A percentile compares a stretch with the other conserved stretches of the same genome.
Conservation (phyloP, 2,797 vertebrate species). For the Lithobates pipiens region DNA sequence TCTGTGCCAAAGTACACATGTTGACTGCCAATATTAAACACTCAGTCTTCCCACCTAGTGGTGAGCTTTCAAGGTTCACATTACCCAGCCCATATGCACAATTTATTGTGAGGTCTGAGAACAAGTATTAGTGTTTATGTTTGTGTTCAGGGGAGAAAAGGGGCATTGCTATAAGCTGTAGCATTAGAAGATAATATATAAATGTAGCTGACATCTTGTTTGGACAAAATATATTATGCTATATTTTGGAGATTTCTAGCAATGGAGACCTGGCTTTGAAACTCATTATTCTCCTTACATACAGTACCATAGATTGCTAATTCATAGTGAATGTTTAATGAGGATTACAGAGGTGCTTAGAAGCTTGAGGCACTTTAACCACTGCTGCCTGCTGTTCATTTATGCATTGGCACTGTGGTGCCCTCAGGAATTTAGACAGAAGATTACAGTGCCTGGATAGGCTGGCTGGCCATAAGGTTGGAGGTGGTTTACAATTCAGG, state of each 20-base stretch:
- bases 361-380: too few relatives aligned
- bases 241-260: not conserved
- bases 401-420: too few relatives aligned
- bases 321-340: too few relatives aligned
- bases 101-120: conserved; percentile 22
- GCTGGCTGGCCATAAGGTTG: too few relatives aligned
- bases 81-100: conserved; percentile 11
- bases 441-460: too few relatives aligned
- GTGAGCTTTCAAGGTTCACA: conserved; percentile 17
- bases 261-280: not conserved
- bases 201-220: not conserved
- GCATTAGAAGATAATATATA: not conserved
- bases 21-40: conserved; percentile 30
- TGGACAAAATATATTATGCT: not conserved
- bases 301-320: too few relatives aligned
- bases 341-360: too few relatives aligned
- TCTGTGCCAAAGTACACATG: conserved; percentile 29
- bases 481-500: too few relatives aligned
- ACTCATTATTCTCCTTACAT: too few relatives aligned
- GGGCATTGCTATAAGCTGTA: not conserved
- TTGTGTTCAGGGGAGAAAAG: conserved; percentile 4
- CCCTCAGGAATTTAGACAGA: too few relatives aligned
- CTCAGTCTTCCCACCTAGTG: conserved; percentile 9
- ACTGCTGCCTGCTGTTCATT: too few relatives aligned
- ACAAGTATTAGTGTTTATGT: conserved; percentile 16